A percentile compares a stretch with the other conserved stretches of the same genome.
phyloP scores from a whole-genome alignment of 2,888 invertebrate species.

The Neoaliturus tenellus region DNA sequence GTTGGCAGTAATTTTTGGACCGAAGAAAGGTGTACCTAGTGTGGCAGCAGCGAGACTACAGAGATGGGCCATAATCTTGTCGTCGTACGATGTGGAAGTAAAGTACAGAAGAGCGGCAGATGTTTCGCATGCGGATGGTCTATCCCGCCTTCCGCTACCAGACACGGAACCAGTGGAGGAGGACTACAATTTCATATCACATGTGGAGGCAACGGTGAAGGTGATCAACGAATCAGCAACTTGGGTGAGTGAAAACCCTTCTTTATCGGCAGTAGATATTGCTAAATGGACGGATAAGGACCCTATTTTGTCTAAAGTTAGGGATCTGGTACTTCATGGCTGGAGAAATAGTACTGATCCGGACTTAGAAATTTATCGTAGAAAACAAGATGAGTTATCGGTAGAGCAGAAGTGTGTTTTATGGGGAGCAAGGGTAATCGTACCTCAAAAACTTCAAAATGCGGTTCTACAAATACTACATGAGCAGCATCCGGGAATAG shows the following conservation, averaged over 20 bases:
- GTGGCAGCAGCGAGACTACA: constrained; percentile 50
- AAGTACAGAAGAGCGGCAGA: constrained; percentile 21
- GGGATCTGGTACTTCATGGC: neutral
- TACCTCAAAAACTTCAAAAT: neutral
- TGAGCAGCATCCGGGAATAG: neutral
- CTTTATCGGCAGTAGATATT: no score
- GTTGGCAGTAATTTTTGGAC: constrained; percentile 27
- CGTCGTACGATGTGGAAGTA: constrained; percentile 29
- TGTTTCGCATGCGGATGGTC: constrained; percentile 30
- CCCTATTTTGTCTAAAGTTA: neutral
- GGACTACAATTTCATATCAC: neutral
- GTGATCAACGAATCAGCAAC: neutral
- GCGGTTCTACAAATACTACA: constrained; percentile 10
- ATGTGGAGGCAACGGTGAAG: neutral
- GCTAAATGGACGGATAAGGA: neutral
- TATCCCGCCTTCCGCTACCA: constrained; percentile 19
- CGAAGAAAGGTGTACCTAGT: constrained; percentile 32
- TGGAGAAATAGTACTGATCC: neutral
- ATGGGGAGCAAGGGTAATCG: constrained; percentile 16
- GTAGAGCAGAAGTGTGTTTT: constrained; percentile 23
- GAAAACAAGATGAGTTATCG: neutral
- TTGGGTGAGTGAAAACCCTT: neutral
- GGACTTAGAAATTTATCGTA: neutral
- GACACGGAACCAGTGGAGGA: neutral
- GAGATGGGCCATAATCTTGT: constrained; percentile 42